Evolutionary conservation across 1,140 invertebrate genomes (phyloP).

Genomic region (fruit fly (Drosophila melanogaster)): Release_6_plus_ISO1_MT NT_037436.4:11458001-11458500

Average conservation of each 20-base stretch:
- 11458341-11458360: neutral
- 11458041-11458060: slow-evolving; percentile 86
- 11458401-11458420: neutral
- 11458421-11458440: too few relatives aligned
- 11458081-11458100: slow-evolving; percentile 87
- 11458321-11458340: neutral
- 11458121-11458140: slow-evolving; percentile 88
- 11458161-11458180: slow-evolving; percentile 86
- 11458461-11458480: neutral
- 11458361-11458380: slow-evolving; percentile 8
- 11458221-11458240: slow-evolving; percentile 85
- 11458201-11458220: slow-evolving; percentile 84
- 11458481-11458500: slow-evolving; percentile 4
- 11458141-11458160: slow-evolving; percentile 89
- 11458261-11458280: slow-evolving; percentile 36
- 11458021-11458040: slow-evolving; percentile 85
- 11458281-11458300: slow-evolving; percentile 6
- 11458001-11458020: slow-evolving; percentile 84
- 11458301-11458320: neutral
- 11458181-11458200: slow-evolving; percentile 85
- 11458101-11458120: slow-evolving; percentile 85
- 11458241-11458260: slow-evolving; percentile 84
- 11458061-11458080: slow-evolving; percentile 79
- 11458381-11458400: slow-evolving; percentile 5
- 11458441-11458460: too few relatives aligned